Percentiles rank a stretch among this genome's conserved stretches.
Conservation (phyloP, 1,140 invertebrate genomes). For the Geopemphigus sp. region DNA sequence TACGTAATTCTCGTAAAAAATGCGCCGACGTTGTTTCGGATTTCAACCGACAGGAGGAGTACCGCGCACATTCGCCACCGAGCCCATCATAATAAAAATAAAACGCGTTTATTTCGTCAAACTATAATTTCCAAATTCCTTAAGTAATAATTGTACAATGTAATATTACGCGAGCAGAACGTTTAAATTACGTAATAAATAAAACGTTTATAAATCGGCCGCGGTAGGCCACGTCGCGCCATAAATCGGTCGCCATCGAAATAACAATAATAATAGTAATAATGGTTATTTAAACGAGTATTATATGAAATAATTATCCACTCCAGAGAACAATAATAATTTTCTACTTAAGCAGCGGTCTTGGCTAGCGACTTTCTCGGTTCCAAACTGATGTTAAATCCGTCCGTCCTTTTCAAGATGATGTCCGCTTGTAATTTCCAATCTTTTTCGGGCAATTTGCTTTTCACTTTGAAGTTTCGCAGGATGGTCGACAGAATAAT, state of each 20-base stretch:
- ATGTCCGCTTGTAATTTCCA: conserved; percentile 77
- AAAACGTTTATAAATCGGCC: not conserved
- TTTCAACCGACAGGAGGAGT: too few species aligned
- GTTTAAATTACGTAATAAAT: conserved; percentile 21
- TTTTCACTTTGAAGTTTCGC: conserved; percentile 72
- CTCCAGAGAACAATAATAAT: conserved; percentile 22
- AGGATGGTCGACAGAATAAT: conserved; percentile 82
- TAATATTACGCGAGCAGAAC: not conserved
- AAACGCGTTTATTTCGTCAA: conserved; percentile 22
- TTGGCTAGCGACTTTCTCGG: conserved; percentile 59
- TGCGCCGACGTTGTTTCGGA: too few species aligned
- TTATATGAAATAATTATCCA: conserved; percentile 23
- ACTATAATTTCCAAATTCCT: conserved; percentile 26
- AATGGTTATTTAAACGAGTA: not conserved
- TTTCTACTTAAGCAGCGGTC: conserved; percentile 21
- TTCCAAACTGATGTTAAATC: conserved; percentile 70
- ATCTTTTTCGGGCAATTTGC: conserved; percentile 67
- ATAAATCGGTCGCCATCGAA: not conserved
- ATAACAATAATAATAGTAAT: not conserved
- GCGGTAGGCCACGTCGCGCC: not conserved
- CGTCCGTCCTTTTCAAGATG: conserved; percentile 76
- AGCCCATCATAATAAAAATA: conserved; percentile 4
- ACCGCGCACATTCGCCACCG: too few species aligned
- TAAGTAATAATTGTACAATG: conserved; percentile 31
- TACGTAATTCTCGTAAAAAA: too few species aligned